Evolutionary conservation across 2,888 invertebrate species (phyloP), one percentile per base, ranked within the genome.

Genomic region (Phaedon cochleariae): DNA sequence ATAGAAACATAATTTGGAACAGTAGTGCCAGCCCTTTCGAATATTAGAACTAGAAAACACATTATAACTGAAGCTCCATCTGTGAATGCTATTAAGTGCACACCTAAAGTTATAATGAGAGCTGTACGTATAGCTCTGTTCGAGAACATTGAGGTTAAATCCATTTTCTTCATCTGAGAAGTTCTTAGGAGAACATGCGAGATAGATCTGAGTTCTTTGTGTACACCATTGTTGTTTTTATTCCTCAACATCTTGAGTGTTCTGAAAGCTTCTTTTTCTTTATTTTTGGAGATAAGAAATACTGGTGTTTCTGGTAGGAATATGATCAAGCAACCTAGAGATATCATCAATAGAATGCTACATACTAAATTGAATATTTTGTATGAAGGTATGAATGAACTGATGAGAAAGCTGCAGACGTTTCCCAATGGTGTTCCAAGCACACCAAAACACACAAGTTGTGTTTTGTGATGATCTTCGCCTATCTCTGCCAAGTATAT

Each of bases 401-500:
- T 77, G 2, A 77, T 55, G 2, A 65, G 20, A 31, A 70, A 76
- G 6, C 68, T 64, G 22, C 69, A 72, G 0, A 77, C 59, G 12
- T 72, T 61, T 4, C 79, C 79, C 1, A 68, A 10, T 0, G 73
- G 62, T 5, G 68, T 10, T 9, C 70, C 69, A 3, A 74, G 41
- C n/a, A 67, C 69, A 34, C 74, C 21, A 4, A 74, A 88, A 0
- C 94, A 73, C 21, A 67, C 67, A 12, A 95, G 84, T 0, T 92
- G 89, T 0, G 95, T 95, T 65, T 96, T 86, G 15, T 90, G 88
- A 29, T 90, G 90, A 63, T 90, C 89, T 85, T 93, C 90, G 7
- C 94, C 88, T 29, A 94, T 92, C 83, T 96, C 96, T 49, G 93
- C 92, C 64, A 93, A 89, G 83, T 95, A 96, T 87, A 95, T 91